Base-by-base conservation (phyloP, 2,888 invertebrate genomes). In the Peribatodes rhomboidaria region DNA sequence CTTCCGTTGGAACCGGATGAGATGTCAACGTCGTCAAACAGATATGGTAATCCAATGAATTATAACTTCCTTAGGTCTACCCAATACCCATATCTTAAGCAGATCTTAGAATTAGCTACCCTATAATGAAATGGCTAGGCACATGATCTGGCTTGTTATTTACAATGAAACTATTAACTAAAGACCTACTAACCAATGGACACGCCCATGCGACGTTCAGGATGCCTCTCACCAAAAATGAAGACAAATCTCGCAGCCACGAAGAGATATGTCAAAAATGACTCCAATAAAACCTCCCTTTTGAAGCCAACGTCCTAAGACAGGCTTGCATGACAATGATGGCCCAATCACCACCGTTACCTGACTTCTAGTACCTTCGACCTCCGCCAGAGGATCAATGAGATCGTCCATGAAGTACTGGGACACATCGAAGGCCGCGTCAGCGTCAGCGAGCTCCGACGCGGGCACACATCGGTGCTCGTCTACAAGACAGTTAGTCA, bases 331-430 rank as follows among this genome's bases (percentile, higher is more conserved):
- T 11, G 31, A n/a, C 18, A 42, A 20, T 46, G 22, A 46, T 27
- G 22, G 13, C 14, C 50, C 50, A 37, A 50, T n/a, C 50, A 50
- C 50, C 50, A 8, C 7, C 37, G 35, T 49, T 27, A 49, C 13
- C n/a, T 50, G 20, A 9, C 11, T 6, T 8, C 20, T 33, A 50
- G 14, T 53, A 90, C 89, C 89, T 74, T 76, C 72, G 13, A 50
- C 50, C 39, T 81, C 79, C 14, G 58, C 69, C 87, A 94, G 94
- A 11, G 94, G 94, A 74, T 94, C 94, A 62, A 92, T 88, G 66
- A 95, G 94, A 79, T 96, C 96, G 80, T 96, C 96, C 9, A 94
- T 92, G 80, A 96, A 96, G 90, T 96, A 96, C 78, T 95, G 95
- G 70, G 95, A 94, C 42, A 95, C 61, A 16, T 39, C 61, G 37